Evolutionary conservation across 1,140 invertebrate genomes (phyloP).

Genomic region (Dendrolimus kikuchii): DNA sequence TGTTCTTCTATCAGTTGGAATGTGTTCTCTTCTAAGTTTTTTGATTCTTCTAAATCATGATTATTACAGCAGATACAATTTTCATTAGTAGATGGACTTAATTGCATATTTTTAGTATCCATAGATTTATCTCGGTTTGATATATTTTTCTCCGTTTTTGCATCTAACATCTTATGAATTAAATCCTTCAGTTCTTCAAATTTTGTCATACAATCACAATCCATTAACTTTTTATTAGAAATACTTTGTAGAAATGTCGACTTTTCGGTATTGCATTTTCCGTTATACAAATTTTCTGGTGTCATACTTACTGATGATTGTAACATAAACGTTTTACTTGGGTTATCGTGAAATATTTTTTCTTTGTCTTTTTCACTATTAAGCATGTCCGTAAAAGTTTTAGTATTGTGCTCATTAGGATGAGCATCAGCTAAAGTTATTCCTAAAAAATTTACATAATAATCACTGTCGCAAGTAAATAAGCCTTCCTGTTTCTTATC

Average conservation of each 20-base stretch:
- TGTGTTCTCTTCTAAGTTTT: conserved; percentile 51
- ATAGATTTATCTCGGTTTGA: conserved; percentile 10
- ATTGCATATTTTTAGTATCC: conserved; percentile 10
- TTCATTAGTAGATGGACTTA: neutral
- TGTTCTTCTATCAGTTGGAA: conserved; percentile 54
- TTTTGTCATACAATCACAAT: conserved; percentile 13
- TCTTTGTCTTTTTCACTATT: neutral
- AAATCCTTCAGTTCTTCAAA: conserved; percentile 17
- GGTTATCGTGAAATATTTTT: no score
- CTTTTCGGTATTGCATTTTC: no score
- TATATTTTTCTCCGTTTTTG: conserved; percentile 7
- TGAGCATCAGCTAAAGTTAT: conserved; percentile 34
- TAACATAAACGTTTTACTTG: no score
- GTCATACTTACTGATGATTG: no score
- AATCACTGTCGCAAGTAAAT: conserved; percentile 24
- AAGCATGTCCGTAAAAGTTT: neutral
- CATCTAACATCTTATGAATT: conserved; percentile 5
- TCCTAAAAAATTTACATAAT: conserved; percentile 46
- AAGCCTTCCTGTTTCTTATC: neutral
- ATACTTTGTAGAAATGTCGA: no score
- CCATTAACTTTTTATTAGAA: neutral
- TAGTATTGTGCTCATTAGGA: conserved; percentile 9
- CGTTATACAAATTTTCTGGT: no score
- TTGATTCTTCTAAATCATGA: conserved; percentile 22
- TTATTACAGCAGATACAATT: conserved; percentile 43